Evolutionary conservation across 1,140 invertebrate species (phyloP).

Genomic region (Neuroterus valhalla): DNA sequence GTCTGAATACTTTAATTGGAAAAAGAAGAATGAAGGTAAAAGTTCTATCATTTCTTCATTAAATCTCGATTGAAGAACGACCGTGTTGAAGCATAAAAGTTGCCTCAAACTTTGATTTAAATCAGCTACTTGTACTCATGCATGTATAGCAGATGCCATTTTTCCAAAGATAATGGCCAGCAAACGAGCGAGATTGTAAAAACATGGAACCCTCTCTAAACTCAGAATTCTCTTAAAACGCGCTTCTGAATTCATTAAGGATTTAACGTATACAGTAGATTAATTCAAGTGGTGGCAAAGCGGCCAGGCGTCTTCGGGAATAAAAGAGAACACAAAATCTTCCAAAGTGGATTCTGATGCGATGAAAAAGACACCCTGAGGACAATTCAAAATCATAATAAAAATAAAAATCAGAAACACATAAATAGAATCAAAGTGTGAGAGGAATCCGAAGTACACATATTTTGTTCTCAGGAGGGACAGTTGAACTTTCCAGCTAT

Average conservation of each 20-base stretch:
- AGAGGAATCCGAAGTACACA: no score
- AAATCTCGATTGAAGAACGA: conserved; percentile 28
- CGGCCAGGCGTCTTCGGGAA: conserved; percentile 60
- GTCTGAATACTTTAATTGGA: no score
- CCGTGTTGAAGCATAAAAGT: conserved; percentile 66
- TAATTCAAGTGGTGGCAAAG: conserved; percentile 73
- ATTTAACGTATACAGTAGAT: conserved; percentile 67
- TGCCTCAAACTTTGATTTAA: conserved; percentile 23
- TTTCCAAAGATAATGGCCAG: conserved; percentile 47
- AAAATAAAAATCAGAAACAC: no score
- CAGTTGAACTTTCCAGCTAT: no score
- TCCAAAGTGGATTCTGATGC: no score
- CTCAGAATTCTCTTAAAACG: conserved; percentile 35
- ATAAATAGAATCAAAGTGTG: no score
- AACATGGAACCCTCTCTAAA: conserved; percentile 46
- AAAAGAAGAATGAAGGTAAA: no score
- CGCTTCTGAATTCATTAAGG: conserved; percentile 68
- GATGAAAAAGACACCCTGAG: no score
- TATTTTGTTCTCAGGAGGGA: no score
- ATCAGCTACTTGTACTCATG: conserved; percentile 54
- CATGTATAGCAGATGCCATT: conserved; percentile 48
- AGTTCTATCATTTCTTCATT: background rate
- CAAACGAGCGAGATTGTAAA: conserved; percentile 46
- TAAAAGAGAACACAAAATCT: conserved; percentile 41
- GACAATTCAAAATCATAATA: no score